Base-by-base conservation (phyloP, 2,888 invertebrate species). In the Polia nebulosa region DNA sequence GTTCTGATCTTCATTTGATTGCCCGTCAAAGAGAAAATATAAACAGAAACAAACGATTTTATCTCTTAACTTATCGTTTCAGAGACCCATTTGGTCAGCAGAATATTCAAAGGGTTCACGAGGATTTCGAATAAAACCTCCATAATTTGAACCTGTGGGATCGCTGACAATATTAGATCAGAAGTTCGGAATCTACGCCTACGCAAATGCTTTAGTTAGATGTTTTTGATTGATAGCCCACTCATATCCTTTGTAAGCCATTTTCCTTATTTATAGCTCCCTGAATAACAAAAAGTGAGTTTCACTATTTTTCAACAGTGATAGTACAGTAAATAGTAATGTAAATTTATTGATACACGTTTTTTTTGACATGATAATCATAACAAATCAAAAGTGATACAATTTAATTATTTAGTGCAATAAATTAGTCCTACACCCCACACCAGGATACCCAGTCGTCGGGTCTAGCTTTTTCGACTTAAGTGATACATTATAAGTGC, bases 231-330 rank as follows among this genome's bases (percentile, higher is more conserved):
- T n/a, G 39, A 55, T 32, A 36, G 29, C 51, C 56, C n/a, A 47
- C 53, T 71, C 51, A 71, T 53, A 59, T 51, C 27, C 32, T 70
- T 65, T 55, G 53, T 57, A 58, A 61, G 53, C 22, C 32, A 22
- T 67, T 67, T 13, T 34, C 17, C 57, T 52, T 73, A 68, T 72
- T 70, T 72, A 63, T 64, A 36, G 60, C 45, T 72, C 47, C 51
- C 67, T 20, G 36, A 73, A 71, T 63, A 56, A 62, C 61, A 64
- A 55, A 75, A 75, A 68, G 44, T 22, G 44, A 25, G 22, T 49
- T 62, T 20, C 15, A 44, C 27, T 34, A 27, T 57, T 63, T 63
- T 64, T 44, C 32, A n/a, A n/a, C n/a, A n/a, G n/a, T n/a, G n/a
- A n/a, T n/a, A n/a, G n/a, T n/a, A n/a, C n/a, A n/a, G n/a, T n/a